Conservation (phyloP, 2,113 vertebrate genomes). For the Silurus glanis region DNA sequence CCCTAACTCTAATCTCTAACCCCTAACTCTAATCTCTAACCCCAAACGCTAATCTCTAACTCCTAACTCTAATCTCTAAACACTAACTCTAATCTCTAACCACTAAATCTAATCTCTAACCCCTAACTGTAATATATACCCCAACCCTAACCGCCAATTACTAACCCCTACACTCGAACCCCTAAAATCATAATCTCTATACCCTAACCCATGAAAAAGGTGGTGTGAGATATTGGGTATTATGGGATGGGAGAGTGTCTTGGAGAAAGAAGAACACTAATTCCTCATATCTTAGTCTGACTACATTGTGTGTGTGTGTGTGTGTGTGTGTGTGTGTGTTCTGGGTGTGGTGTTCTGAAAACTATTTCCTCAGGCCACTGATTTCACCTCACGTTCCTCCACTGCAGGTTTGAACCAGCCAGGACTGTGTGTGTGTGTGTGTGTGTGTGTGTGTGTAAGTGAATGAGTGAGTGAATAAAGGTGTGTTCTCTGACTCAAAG, state of each 20-base stretch:
- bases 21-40: too few relatives aligned
- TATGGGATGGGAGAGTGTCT: not conserved
- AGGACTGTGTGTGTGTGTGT: conserved; percentile 18
- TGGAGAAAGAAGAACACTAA: not conserved
- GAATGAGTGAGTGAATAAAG: not conserved
- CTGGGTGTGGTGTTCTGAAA: conserved; percentile 45
- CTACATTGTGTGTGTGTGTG: not conserved
- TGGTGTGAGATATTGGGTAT: not conserved
- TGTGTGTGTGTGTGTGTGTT: conserved; percentile 13
- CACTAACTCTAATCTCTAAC: too few relatives aligned
- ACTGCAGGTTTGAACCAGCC: conserved; percentile 34
- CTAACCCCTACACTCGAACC: too few relatives aligned
- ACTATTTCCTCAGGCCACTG: conserved; percentile 47
- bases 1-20: too few relatives aligned
- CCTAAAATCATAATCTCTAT: not conserved
- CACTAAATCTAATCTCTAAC: too few relatives aligned
- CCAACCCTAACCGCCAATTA: too few relatives aligned
- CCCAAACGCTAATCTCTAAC: too few relatives aligned
- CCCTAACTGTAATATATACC: not conserved
- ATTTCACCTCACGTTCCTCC: conserved; percentile 41
- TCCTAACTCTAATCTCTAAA: too few relatives aligned
- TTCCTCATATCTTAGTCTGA: not conserved
- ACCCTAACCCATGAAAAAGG: not conserved
- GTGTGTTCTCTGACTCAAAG: conserved; percentile 29
- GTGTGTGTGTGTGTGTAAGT: conserved; percentile 8